Base-by-base conservation (phyloP, 2,888 invertebrate genomes). In the Spodoptera exigua region DNA sequence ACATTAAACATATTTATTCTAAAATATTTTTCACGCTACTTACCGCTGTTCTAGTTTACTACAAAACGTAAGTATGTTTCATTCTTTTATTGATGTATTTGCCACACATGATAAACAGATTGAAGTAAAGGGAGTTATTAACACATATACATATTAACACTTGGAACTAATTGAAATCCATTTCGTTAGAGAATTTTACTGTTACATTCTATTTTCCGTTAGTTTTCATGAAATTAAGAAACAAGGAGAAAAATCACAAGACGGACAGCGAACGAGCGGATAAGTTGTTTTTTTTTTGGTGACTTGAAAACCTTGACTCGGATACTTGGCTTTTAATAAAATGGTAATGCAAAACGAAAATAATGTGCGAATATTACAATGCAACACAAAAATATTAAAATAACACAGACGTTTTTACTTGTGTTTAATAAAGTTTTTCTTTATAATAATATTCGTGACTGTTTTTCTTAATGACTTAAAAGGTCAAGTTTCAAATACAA, bases 21-120 rank as follows among this genome's bases (percentile, higher is more conserved):
- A 63, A 76, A 71, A 74, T 74, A 71, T 76, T 82, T 79, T 75
- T 67, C 67, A 80, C 59, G 74, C 67, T 61, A 89, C 93, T 91
- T 91, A 93, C 93, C 89, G 85, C 85, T 89, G 82, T 86, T 85
- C 82, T 83, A 86, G 81, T 83, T 86, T 83, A 87, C 77, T 89
- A 88, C 80, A 87, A 88, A 81, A 84, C 85, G 80, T 84, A 90
- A 89, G 89, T 91, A 88, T 91, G 92, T 91, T 92, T 91, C 91
- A 90, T 93, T 89, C 87, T 91, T 79, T 84, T 90, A 83, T 89
- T 92, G 81, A 88, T 87, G 84, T 85, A 84, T 89, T 88, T 89
- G 89, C 86, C 87, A 89, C 92, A 92, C 92, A 92, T 90, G 86
- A 83, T 90, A 81, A 72, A 83, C 82, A 83, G 72, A 80, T 77